A percentile compares a stretch with the other conserved stretches of the same genome.
phyloP scores from a whole-genome alignment of 2,113 vertebrate genomes.

The Acinonyx jubatus region DNA sequence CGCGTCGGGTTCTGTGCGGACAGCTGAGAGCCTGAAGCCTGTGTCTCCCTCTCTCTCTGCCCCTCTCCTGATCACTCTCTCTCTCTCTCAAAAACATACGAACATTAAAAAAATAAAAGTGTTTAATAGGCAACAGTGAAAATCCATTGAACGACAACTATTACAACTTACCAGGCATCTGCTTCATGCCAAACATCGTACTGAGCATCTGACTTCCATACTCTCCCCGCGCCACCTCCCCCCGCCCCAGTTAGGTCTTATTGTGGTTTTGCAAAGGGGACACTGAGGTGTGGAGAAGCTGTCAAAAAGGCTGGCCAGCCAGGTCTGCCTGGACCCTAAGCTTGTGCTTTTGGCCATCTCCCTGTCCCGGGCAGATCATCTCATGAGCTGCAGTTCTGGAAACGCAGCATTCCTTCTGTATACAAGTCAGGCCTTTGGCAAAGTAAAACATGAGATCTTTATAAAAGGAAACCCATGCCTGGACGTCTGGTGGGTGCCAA shows the following conservation, averaged over 20 bases:
- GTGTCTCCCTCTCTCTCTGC: too few relatives aligned
- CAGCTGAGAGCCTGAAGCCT: too few relatives aligned
- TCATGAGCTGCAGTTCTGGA: neutral
- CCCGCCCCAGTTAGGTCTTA: rapidly evolving
- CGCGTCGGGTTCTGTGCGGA: too few relatives aligned
- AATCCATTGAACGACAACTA: neutral
- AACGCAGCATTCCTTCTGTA: rapidly evolving
- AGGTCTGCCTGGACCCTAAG: neutral
- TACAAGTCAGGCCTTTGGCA: neutral
- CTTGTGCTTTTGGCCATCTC: neutral
- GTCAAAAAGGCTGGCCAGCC: rapidly evolving
- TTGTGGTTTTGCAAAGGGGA: neutral
- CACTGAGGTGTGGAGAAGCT: neutral
- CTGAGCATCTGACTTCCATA: neutral
- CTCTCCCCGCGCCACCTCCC: too few relatives aligned
- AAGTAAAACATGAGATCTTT: neutral
- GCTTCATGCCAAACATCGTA: rapidly evolving
- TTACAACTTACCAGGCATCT: neutral
- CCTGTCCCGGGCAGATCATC: neutral
- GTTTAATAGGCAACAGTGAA: neutral
- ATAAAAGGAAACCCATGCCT: neutral
- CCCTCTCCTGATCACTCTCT: too few relatives aligned
- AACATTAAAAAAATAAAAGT: neutral
- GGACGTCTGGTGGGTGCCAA: neutral
- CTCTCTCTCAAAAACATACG: too few relatives aligned